Conservation (phyloP, 1,140 invertebrate genomes). For the Ladona fulva region DNA sequence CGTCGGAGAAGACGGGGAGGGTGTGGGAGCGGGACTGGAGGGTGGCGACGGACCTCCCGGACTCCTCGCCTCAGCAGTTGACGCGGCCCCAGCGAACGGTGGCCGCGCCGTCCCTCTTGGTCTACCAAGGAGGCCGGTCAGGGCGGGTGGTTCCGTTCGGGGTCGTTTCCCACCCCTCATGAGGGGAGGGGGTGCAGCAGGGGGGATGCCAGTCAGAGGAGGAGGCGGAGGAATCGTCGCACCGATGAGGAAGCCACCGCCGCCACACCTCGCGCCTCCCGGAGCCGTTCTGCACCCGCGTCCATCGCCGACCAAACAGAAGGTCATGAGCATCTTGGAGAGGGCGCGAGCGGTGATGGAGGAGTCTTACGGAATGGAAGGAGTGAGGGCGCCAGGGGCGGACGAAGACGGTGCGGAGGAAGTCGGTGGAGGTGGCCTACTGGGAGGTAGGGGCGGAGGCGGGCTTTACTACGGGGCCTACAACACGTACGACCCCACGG, state of each 20-base stretch:
- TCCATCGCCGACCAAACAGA: conserved; percentile 48
- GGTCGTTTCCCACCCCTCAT: conserved; percentile 11
- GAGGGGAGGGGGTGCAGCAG: conserved; percentile 19
- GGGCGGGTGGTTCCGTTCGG: not conserved
- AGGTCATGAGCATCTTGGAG: conserved; percentile 73
- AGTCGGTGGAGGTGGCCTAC: conserved; percentile 11
- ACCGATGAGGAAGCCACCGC: conserved; percentile 33
- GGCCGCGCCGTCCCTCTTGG: not conserved
- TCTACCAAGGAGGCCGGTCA: not conserved
- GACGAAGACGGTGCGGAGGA: not conserved
- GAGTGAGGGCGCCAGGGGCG: not conserved
- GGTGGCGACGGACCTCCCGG: conserved; percentile 19
- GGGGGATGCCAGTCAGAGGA: conserved; percentile 19
- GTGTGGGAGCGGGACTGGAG: conserved; percentile 27
- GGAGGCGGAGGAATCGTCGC: conserved; percentile 20
- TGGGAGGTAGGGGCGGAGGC: conserved; percentile 67
- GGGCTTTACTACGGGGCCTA: conserved; percentile 42
- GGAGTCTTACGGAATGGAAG: conserved; percentile 48
- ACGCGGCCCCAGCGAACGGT: not conserved
- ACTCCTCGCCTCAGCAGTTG: not conserved
- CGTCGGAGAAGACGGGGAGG: conserved; percentile 30
- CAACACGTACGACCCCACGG: conserved; percentile 24
- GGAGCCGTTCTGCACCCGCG: conserved; percentile 20
- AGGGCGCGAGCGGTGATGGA: conserved; percentile 70
- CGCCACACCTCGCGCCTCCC: conserved; percentile 39